Conservation (phyloP, 1,140 invertebrate genomes). For the Melipona quadrifasciata region DNA sequence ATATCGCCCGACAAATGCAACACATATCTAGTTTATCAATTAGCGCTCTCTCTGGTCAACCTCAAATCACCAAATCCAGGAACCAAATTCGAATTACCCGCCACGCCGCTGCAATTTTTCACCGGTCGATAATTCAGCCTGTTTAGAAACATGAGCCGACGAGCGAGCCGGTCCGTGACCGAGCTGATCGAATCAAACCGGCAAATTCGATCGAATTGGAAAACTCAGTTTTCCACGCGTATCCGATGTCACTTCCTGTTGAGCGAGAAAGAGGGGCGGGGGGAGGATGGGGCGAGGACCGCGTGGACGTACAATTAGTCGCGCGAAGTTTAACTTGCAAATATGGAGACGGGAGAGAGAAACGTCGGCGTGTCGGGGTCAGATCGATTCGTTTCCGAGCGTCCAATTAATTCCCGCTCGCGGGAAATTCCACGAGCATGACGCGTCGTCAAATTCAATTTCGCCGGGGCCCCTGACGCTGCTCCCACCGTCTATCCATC, state of each 20-base stretch:
- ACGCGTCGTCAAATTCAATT: constrained; percentile 50
- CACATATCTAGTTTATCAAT: too few relatives aligned
- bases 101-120: too few relatives aligned
- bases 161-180: too few relatives aligned
- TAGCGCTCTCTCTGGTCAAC: too few relatives aligned
- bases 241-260: too few relatives aligned
- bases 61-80: too few relatives aligned
- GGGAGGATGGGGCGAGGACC: background rate
- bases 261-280: too few relatives aligned
- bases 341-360: constrained; percentile 26
- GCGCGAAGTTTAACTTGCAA: constrained; percentile 45
- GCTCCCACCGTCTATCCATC: background rate
- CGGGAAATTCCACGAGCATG: constrained; percentile 41
- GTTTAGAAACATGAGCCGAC: too few relatives aligned
- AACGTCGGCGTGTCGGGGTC: background rate
- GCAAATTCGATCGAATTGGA: background rate
- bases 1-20: too few relatives aligned
- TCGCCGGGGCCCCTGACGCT: background rate
- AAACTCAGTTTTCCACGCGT: constrained; percentile 20
- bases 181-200: background rate
- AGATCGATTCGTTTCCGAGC: constrained; percentile 45
- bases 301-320: constrained; percentile 33
- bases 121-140: too few relatives aligned
- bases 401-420: constrained; percentile 49
- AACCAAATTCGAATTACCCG: too few relatives aligned